Evolutionary conservation across 2,888 invertebrate genomes (phyloP).

Genomic region (Synanthedon tipuliformis): DNA sequence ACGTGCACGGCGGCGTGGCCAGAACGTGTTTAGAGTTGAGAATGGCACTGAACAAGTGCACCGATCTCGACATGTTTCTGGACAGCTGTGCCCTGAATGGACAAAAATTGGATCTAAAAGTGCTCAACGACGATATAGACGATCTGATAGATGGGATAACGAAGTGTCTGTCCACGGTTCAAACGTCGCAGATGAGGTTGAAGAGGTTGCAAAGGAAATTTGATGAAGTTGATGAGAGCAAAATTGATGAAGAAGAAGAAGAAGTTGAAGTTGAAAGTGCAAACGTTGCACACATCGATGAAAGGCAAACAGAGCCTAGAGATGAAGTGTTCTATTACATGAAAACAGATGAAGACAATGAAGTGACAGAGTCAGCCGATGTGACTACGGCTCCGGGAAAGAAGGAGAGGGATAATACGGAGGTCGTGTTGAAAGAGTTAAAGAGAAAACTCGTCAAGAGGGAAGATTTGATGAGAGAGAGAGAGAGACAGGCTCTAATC

Average conservation of each 20-base stretch:
- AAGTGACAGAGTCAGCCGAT: constrained; percentile 22
- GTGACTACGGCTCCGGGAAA: constrained; percentile 45
- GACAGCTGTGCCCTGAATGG: constrained; percentile 53
- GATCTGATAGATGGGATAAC: constrained; percentile 44
- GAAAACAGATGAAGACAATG: constrained; percentile 54
- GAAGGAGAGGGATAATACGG: constrained; percentile 46
- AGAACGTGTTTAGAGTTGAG: constrained; percentile 47
- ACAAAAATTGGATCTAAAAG: constrained; percentile 38
- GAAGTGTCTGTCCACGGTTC: constrained; percentile 39
- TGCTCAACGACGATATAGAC: constrained; percentile 50
- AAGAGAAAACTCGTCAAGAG: constrained; percentile 54
- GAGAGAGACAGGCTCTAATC: constrained; percentile 54
- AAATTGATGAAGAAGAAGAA: constrained; percentile 5
- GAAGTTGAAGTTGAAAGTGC: constrained; percentile 15
- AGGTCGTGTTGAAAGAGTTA: constrained; percentile 49
- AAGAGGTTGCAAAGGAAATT: constrained; percentile 45
- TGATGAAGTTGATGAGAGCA: constrained; percentile 12
- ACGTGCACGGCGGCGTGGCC: constrained; percentile 50
- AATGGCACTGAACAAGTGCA: constrained; percentile 44
- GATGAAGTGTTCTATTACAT: constrained; percentile 63
- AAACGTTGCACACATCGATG: constrained; percentile 39
- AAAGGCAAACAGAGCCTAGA: constrained; percentile 38
- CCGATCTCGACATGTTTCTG: constrained; percentile 47
- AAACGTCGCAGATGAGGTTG: constrained; percentile 45
- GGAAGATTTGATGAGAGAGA: constrained; percentile 59